Percentiles rank a stretch among this genome's conserved stretches.
These are phyloP conservation scores for Zaprionus ghesquierei DNA, from an alignment of 1,140 invertebrate species.

Conservation along the genomic window DNA sequence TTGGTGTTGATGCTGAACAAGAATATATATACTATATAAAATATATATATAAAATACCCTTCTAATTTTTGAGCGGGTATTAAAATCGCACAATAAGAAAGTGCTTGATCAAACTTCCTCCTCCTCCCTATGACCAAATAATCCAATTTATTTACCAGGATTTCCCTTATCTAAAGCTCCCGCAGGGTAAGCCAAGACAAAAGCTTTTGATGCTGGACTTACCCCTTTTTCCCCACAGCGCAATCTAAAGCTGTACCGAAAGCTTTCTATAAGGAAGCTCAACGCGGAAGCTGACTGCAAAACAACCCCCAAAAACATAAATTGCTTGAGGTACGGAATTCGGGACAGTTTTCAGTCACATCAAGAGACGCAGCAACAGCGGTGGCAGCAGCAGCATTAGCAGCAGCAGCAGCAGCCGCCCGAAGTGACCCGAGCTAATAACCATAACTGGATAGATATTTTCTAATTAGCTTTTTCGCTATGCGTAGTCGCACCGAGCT, in stretches of 20 bases:
- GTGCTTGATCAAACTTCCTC: not conserved
- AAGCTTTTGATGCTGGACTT: not conserved
- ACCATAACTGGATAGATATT: not conserved
- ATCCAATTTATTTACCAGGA: not conserved
- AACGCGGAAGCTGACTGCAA: not conserved
- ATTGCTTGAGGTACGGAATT: not conserved
- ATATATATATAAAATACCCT: too few species aligned
- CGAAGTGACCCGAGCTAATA: not conserved
- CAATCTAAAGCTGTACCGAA: not conserved
- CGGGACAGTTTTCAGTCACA: not conserved
- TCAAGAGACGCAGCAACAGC: not conserved
- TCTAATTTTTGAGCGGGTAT: too few species aligned
- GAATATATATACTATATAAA: too few species aligned
- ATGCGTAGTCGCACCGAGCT: conserved; percentile 82
- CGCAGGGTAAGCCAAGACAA: not conserved
- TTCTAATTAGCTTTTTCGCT: conserved; percentile 13
- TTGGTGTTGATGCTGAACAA: too few species aligned
- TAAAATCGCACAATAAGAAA: not conserved
- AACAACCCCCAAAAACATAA: not conserved
- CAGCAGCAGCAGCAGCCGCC: not conserved
- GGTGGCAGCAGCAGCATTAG: not conserved
- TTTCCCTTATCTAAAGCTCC: not conserved
- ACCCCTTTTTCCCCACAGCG: not conserved
- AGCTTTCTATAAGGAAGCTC: not conserved
- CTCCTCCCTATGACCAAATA: not conserved